Conservation (phyloP, 2,888 invertebrate genomes). For the Lysandra coridon region DNA sequence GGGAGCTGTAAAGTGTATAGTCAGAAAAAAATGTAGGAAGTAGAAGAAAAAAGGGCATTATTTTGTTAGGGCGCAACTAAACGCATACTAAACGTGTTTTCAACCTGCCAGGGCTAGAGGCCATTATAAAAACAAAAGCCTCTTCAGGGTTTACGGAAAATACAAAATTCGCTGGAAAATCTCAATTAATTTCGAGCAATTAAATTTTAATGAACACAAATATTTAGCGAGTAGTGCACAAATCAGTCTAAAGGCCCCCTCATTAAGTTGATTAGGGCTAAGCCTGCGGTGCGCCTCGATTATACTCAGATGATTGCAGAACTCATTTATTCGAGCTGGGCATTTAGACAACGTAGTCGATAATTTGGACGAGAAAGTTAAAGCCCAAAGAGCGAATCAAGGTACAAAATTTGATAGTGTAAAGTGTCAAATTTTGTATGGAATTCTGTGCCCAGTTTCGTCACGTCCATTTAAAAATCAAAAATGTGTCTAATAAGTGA, state of each 20-base stretch:
- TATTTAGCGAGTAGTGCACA: constrained; percentile 2
- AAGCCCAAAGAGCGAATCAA: no score
- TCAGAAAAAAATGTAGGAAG: no score
- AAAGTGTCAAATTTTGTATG: no score
- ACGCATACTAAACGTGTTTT: no score
- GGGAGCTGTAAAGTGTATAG: no score
- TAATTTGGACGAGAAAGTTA: no score
- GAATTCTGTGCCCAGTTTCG: no score
- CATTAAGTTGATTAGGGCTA: background rate
- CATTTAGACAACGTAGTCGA: background rate
- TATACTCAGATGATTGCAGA: background rate
- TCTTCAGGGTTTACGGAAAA: background rate
- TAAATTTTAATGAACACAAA: constrained; percentile 13
- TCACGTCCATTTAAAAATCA: no score
- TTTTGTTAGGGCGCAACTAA: no score
- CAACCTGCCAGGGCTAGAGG: no score
- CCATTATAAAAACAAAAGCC: background rate
- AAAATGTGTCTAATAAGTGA: background rate
- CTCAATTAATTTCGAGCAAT: constrained; percentile 9
- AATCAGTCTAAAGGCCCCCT: background rate
- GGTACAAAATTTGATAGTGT: no score
- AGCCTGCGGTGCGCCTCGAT: background rate
- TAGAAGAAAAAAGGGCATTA: no score
- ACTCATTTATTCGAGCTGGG: background rate
- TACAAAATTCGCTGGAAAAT: background rate